Percentiles rank a stretch among this genome's conserved stretches.
Evolutionary conservation across 2,888 invertebrate genomes (phyloP).

Genomic region (Neria commutata): DNA sequence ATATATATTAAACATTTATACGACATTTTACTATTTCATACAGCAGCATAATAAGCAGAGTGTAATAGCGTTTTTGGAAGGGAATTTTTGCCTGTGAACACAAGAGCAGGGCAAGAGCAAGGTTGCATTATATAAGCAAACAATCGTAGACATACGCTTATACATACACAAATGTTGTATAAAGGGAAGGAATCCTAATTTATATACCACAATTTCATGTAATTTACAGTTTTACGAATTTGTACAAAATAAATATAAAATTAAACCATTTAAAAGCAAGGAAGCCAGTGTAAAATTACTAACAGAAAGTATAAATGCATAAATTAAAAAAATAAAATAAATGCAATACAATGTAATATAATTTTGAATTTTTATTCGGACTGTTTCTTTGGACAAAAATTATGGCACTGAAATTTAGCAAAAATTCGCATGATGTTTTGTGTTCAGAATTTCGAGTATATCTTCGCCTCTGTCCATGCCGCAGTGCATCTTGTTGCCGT

Average conservation of each 20-base stretch:
- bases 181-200: neutral
- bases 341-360: neutral
- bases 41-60: neutral
- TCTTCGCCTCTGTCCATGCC: slow-evolving; percentile 67
- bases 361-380: no score
- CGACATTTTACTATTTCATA: no score
- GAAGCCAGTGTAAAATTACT: no score
- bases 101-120: no score
- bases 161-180: neutral
- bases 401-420: no score
- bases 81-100: no score
- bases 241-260: slow-evolving; percentile 4
- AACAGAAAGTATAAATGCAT: slow-evolving; percentile 25
- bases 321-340: slow-evolving; percentile 9
- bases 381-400: no score
- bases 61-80: no score
- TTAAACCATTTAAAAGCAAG: no score
- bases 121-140: no score
- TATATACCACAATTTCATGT: neutral
- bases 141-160: neutral
- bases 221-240: neutral
- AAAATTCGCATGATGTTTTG: no score
- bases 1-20: no score
- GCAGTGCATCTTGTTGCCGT: slow-evolving; percentile 63
- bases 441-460: slow-evolving; percentile 28